phyloP scores from a whole-genome alignment of 2,797 vertebrate species.

The Cuculus canorus region DNA sequence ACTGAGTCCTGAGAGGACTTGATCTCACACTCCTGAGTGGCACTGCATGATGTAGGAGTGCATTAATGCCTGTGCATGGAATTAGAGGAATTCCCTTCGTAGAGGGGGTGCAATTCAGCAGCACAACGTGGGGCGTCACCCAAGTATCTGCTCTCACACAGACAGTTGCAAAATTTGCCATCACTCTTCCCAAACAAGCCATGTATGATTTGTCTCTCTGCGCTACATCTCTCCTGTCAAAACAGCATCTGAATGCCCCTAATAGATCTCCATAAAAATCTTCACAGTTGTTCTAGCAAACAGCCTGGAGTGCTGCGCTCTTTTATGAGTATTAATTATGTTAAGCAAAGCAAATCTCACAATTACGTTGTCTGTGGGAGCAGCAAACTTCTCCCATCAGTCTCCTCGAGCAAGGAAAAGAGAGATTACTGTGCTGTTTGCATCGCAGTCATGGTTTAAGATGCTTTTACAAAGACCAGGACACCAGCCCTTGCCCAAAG shows the following conservation, averaged over 20 bases:
- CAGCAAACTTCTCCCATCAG: slow-evolving; percentile 17
- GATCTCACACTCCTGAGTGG: neutral
- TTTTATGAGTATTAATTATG: slow-evolving; percentile 51
- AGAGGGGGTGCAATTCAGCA: neutral
- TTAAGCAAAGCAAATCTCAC: slow-evolving; percentile 52
- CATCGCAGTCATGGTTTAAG: neutral
- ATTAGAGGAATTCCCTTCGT: neutral
- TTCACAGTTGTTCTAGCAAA: slow-evolving; percentile 32
- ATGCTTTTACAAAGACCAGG: neutral
- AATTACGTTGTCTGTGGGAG: slow-evolving; percentile 12
- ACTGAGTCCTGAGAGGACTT: accelerated
- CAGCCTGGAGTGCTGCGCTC: slow-evolving; percentile 5
- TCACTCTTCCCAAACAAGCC: neutral
- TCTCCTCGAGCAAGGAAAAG: neutral
- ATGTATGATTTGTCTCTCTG: neutral
- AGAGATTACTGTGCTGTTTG: neutral
- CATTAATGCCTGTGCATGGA: accelerated
- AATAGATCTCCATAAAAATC: slow-evolving; percentile 40
- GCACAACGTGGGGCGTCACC: accelerated
- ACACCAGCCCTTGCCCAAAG: neutral
- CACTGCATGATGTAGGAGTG: accelerated
- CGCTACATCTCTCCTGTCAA: neutral
- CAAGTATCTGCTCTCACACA: neutral
- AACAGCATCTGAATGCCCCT: neutral
- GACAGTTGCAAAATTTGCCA: neutral